A percentile compares a stretch with the other conserved stretches of the same genome.
Conservation (phyloP, 2,113 vertebrate species). For the Cercocebus atys region DNA sequence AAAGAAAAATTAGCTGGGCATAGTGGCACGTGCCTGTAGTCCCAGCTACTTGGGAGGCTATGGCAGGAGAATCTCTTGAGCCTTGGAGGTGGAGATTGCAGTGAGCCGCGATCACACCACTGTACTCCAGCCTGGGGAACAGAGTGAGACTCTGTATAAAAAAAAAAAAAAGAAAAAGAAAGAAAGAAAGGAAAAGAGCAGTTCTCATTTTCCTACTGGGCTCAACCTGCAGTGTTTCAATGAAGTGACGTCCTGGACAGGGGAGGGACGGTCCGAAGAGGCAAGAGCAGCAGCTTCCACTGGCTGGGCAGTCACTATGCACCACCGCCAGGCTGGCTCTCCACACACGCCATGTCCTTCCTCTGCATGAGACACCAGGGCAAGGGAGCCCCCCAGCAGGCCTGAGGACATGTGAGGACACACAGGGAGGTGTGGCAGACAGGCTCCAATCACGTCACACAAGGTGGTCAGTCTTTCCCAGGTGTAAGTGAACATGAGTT, state of each 20-base stretch:
- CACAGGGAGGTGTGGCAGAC: neutral
- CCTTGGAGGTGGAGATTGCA: too few relatives aligned
- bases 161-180: too few relatives aligned
- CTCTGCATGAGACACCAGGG: neutral
- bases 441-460: rapidly evolving
- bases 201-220: neutral
- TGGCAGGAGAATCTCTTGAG: too few relatives aligned
- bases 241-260: neutral
- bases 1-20: too few relatives aligned
- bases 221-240: neutral
- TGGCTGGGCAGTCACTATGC: neutral
- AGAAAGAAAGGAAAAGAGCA: neutral
- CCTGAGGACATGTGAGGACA: neutral
- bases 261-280: neutral
- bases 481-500: neutral
- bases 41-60: too few relatives aligned
- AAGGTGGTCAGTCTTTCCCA: neutral
- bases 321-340: neutral
- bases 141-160: too few relatives aligned
- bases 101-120: too few relatives aligned
- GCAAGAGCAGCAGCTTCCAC: neutral
- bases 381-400: neutral
- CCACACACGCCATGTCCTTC: neutral
- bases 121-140: too few relatives aligned
- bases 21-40: too few relatives aligned